Percentiles rank a stretch among this genome's conserved stretches.
Evolutionary conservation across 1,140 invertebrate genomes (phyloP).

Genomic region (Hycleus phaleratus): DNA sequence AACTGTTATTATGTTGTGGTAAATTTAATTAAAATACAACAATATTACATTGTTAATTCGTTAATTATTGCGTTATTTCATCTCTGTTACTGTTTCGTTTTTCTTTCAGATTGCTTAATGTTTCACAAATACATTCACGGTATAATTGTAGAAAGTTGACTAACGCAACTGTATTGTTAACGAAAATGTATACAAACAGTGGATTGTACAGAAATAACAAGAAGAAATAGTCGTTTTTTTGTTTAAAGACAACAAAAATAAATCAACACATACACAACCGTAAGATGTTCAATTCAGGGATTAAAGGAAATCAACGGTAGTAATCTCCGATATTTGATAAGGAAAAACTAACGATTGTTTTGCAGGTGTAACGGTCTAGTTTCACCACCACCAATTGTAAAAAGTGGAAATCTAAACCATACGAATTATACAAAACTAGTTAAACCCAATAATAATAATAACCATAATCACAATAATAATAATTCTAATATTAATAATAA

Average conservation of each 20-base stretch:
- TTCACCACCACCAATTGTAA: slow-evolving; percentile 14
- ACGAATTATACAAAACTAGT: slow-evolving; percentile 6
- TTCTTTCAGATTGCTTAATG: neutral
- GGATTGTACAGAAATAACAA: slow-evolving; percentile 2
- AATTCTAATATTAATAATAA: slow-evolving; percentile 15
- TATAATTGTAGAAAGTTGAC: neutral
- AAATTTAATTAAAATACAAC: slow-evolving; percentile 20
- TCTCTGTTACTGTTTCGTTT: slow-evolving; percentile 4
- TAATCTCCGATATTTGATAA: neutral
- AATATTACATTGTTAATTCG: neutral
- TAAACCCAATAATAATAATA: neutral
- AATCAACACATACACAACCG: slow-evolving; percentile 16
- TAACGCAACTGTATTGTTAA: neutral
- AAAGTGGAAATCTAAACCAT: slow-evolving; percentile 2
- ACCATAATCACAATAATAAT: slow-evolving; percentile 4
- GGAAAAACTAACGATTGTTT: neutral
- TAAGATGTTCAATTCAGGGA: slow-evolving; percentile 36
- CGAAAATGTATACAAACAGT: slow-evolving; percentile 20
- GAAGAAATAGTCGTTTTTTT: no score
- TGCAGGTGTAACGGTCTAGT: slow-evolving; percentile 28
- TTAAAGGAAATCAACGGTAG: slow-evolving; percentile 34
- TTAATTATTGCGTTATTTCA: neutral
- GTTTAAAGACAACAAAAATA: no score
- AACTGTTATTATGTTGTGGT: slow-evolving; percentile 28
- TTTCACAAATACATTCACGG: neutral